Evolutionary conservation across 2,888 invertebrate species (phyloP).

Genomic region (Lepidonotus clava): DNA sequence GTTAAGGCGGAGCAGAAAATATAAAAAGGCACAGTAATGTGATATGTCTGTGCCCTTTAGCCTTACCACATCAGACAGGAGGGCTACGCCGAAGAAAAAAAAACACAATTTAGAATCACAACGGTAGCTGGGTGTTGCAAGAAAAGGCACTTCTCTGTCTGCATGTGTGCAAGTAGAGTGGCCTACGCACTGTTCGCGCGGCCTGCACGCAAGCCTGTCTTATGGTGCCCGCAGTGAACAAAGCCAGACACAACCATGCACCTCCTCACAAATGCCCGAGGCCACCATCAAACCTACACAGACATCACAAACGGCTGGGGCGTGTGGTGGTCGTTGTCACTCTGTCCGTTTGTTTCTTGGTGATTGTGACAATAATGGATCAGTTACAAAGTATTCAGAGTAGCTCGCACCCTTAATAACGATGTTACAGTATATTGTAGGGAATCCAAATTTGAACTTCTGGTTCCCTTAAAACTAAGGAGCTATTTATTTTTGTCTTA

Average conservation of each 20-base stretch:
- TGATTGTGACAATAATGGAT: too few species aligned
- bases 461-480: too few species aligned
- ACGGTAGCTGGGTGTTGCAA: not conserved
- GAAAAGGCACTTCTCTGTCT: not conserved
- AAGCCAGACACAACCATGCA: not conserved
- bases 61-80: not conserved
- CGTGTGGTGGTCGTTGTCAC: too few species aligned
- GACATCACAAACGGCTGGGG: too few species aligned
- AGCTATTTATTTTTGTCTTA: too few species aligned
- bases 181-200: not conserved
- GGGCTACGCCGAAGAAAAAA: conserved; percentile 2
- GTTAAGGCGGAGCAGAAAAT: not conserved
- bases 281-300: not conserved
- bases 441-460: too few species aligned
- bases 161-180: not conserved
- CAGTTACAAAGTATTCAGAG: too few species aligned
- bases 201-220: not conserved
- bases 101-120: conserved; percentile 12
- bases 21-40: not conserved
- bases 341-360: too few species aligned
- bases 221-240: not conserved
- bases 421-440: too few species aligned
- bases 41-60: not conserved
- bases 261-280: not conserved
- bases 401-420: too few species aligned